Conservation (phyloP, 2,797 vertebrate genomes). For the Helostoma temminkii region DNA sequence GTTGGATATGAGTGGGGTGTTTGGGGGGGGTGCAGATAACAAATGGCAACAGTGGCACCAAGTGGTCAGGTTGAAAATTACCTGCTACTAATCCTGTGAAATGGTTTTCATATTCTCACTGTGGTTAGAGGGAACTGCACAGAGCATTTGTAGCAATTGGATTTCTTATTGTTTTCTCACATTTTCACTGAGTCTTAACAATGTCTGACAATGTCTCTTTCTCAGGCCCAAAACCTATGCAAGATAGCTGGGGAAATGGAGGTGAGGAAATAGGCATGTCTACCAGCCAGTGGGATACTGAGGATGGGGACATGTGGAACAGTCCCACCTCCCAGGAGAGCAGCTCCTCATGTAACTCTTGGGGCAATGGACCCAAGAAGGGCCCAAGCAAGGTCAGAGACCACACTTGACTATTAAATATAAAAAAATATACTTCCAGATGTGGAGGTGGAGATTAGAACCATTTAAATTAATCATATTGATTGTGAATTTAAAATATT, state of each 20-base stretch:
- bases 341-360: slow-evolving; percentile 93
- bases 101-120: background rate
- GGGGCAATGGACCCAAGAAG: slow-evolving; percentile 94
- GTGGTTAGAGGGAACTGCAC: background rate
- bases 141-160: background rate
- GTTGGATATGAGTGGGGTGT: slow-evolving; percentile 19
- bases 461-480: background rate
- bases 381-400: slow-evolving; percentile 90
- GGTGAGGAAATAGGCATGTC: slow-evolving; percentile 92
- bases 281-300: slow-evolving; percentile 92
- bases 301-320: slow-evolving; percentile 96
- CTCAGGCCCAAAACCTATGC: slow-evolving; percentile 97
- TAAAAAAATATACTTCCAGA: background rate
- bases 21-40: background rate
- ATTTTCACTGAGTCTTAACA: background rate
- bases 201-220: background rate
- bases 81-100: background rate
- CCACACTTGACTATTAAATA: background rate
- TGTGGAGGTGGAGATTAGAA: background rate
- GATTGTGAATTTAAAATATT: background rate
- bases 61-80: slow-evolving; percentile 66
- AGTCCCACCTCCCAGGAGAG: slow-evolving; percentile 94
- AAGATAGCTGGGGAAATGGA: slow-evolving; percentile 96
- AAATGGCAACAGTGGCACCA: slow-evolving; percentile 78
- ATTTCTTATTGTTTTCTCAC: background rate